phyloP scores from a whole-genome alignment of 2,113 vertebrate species.

The Chionomys nivalis region DNA sequence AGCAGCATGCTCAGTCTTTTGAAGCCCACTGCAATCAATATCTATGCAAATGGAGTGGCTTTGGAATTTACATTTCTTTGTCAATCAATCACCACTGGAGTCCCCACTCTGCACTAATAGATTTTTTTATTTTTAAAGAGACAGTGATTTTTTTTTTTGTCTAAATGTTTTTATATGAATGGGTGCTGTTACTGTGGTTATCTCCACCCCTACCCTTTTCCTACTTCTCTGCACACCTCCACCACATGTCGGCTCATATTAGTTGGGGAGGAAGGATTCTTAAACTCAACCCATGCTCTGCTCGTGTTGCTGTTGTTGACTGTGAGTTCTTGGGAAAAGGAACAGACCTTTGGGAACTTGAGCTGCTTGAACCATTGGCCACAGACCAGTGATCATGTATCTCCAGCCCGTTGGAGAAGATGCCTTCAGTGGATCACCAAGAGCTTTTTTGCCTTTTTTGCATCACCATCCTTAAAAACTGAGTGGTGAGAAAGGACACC shows the following conservation, averaged over 20 bases:
- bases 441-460: not conserved
- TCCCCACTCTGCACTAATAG: conserved; percentile 29
- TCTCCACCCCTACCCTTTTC: not conserved
- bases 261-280: not conserved
- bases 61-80: conserved; percentile 68
- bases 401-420: not conserved
- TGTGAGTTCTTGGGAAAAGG: not conserved
- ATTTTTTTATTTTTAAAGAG: conserved; percentile 64
- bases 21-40: conserved; percentile 73
- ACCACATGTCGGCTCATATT: no score
- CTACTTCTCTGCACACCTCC: not conserved
- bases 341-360: not conserved
- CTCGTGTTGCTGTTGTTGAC: not conserved
- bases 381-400: not conserved
- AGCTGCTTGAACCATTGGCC: not conserved
- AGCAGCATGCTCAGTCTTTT: conserved; percentile 65
- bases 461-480: not conserved
- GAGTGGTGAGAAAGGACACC: not conserved
- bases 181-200: not conserved
- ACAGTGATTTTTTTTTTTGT: not conserved
- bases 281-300: not conserved
- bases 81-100: conserved; percentile 59
- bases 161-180: not conserved
- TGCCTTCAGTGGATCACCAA: not conserved
- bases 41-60: conserved; percentile 66